These are phyloP conservation scores for Microplitis mediator DNA, from an alignment of 1,140 invertebrate species.

Conservation along the genomic window DNA sequence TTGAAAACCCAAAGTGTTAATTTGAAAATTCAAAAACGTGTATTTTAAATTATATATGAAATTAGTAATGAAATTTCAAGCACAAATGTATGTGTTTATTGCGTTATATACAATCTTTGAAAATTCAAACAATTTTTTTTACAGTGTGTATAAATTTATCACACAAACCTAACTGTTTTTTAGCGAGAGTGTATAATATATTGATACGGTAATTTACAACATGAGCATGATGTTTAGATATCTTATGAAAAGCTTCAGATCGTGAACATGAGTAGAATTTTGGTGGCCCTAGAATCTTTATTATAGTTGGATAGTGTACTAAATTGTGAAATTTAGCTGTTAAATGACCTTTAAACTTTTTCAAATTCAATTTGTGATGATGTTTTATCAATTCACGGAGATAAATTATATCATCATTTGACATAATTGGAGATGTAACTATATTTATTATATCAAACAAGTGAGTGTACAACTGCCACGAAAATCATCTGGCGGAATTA, in stretches of 20 bases:
- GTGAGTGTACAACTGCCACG: conserved; percentile 1
- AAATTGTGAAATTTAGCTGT: conserved; percentile 21
- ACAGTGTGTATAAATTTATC: not conserved
- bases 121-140: too few relatives aligned
- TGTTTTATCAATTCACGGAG: conserved; percentile 16
- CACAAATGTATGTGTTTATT: too few relatives aligned
- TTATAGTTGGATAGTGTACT: conserved; percentile 11
- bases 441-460: conserved; percentile 19
- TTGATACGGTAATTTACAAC: conserved; percentile 14
- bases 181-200: conserved; percentile 3
- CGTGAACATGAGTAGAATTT: conserved; percentile 12
- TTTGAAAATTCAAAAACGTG: too few relatives aligned
- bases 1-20: too few relatives aligned
- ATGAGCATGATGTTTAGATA: conserved; percentile 15
- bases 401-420: conserved; percentile 14
- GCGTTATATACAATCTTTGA: too few relatives aligned
- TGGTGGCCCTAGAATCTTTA: conserved; percentile 12
- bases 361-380: conserved; percentile 10
- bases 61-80: too few relatives aligned
- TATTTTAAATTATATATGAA: too few relatives aligned
- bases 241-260: conserved; percentile 19
- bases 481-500: conserved; percentile 9
- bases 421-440: conserved; percentile 10
- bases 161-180: not conserved
- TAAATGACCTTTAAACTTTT: conserved; percentile 16